Evolutionary conservation across 1,140 invertebrate species (phyloP), one percentile per base, ranked within the genome.

Genomic region (Drosophila guanche): DNA sequence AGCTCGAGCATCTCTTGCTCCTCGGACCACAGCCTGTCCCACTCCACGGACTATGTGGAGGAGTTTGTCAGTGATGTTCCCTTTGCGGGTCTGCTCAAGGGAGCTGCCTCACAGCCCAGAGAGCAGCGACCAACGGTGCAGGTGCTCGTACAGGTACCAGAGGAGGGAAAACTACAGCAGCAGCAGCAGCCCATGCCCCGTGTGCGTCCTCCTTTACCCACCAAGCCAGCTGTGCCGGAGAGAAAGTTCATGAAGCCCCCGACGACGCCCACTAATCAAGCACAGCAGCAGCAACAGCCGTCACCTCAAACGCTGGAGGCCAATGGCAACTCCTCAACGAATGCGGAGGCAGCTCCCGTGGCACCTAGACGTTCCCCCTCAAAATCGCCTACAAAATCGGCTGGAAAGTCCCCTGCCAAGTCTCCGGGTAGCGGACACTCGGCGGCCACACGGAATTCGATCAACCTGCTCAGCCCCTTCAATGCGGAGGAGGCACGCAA

Each of bases 401-500:
- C 76, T n/a, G 75, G 46, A 1, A 89, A 79, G 16, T 83, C 76
- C 0, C 79, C 73, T 10, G 59, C 61, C 6, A 77, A 77, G 43
- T 76, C 66, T 1, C 59, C 75, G 0, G 65, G 52, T 37, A 89
- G 79, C 20, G 69, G 73, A 0, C 68, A 89, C 5, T 85, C 59
- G 5, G 66, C 56, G 7, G 65, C 76, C 5, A 37, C 33, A 37
- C 69, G 60, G 93, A 90, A 93, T 92, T 92, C 94, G 59, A 93
- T 88, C 8, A 89, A 88, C 16, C 76, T 95, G 54, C 94, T 97
- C 68, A 97, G 96, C 84, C 96, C 97, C 0, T 97, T 98, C 91
- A 97, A 98, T 92, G 97, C 98, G 86, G 94, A 96, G 89, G 97
- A 98, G 92, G 97, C 98, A 92, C 98, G 97, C 96, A 96, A 96